These are phyloP conservation scores for Strix aluco DNA, from an alignment of 2,113 vertebrate genomes.

Conservation along the genomic window DNA sequence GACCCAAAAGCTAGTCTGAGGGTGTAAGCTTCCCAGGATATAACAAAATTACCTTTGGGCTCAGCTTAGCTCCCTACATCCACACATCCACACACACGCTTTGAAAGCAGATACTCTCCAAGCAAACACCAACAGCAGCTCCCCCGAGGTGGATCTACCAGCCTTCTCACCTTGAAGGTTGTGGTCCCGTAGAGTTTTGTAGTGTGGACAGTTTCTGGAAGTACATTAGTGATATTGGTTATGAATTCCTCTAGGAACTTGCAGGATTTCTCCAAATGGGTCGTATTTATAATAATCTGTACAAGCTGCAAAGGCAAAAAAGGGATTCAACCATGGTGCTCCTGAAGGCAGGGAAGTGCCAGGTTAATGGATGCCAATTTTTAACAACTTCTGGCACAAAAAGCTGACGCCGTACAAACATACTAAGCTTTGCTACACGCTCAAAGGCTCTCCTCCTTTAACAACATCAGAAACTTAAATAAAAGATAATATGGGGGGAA, in stretches of 20 bases:
- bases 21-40: not conserved
- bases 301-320: conserved; percentile 80
- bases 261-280: conserved; percentile 95
- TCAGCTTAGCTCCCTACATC: not conserved
- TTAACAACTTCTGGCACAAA: not conserved
- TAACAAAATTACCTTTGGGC: fast-evolving
- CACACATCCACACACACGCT: fast-evolving
- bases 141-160: not conserved
- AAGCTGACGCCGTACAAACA: not conserved
- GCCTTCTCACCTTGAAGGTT: conserved; percentile 89
- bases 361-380: not conserved
- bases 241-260: conserved; percentile 96
- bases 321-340: not conserved
- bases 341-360: not conserved
- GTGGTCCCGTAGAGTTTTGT: conserved; percentile 95
- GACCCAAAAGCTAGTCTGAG: not conserved
- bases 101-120: not conserved
- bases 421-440: not conserved
- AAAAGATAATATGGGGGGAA: not conserved
- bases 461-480: conserved; percentile 47
- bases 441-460: conserved; percentile 43
- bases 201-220: conserved; percentile 89
- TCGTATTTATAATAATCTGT: conserved; percentile 98
- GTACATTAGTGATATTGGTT: conserved; percentile 96
- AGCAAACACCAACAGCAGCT: too few relatives aligned